Evolutionary conservation across 2,888 invertebrate genomes (phyloP).

Genomic region (Choristoneura rosaceana): DNA sequence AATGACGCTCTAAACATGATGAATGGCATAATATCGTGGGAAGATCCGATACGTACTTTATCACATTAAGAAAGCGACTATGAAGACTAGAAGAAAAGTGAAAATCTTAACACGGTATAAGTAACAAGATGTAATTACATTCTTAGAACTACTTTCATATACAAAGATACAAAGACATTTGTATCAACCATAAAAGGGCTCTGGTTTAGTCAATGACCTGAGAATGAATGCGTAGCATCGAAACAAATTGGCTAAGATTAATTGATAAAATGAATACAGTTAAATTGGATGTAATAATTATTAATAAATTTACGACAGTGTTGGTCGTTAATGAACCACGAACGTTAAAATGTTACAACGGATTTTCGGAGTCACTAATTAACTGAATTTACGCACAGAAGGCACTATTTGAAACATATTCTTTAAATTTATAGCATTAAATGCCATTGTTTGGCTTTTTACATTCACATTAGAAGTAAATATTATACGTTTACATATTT

Average conservation of each 20-base stretch:
- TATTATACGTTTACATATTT: too few species aligned
- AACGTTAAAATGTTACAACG: neutral
- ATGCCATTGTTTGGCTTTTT: too few species aligned
- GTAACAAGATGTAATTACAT: slow-evolving; percentile 49
- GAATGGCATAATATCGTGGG: slow-evolving; percentile 57
- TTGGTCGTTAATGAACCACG: slow-evolving; percentile 9
- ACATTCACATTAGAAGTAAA: too few species aligned
- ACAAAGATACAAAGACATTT: neutral
- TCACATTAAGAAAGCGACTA: slow-evolving; percentile 52
- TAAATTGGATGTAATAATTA: neutral
- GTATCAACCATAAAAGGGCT: neutral
- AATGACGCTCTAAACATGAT: slow-evolving; percentile 50
- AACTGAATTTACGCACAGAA: neutral
- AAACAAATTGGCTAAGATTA: neutral
- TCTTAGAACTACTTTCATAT: slow-evolving; percentile 41
- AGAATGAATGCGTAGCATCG: neutral
- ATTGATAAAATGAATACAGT: neutral
- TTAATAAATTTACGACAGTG: slow-evolving; percentile 8
- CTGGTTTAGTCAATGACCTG: neutral
- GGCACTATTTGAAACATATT: neutral
- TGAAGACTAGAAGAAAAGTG: slow-evolving; percentile 62
- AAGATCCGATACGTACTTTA: slow-evolving; percentile 50
- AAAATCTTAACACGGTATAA: slow-evolving; percentile 50
- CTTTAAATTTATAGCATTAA: neutral
- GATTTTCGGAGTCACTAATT: slow-evolving; percentile 13